phyloP scores from a whole-genome alignment of 2,113 vertebrate species.

The Crotalus horridus region DNA sequence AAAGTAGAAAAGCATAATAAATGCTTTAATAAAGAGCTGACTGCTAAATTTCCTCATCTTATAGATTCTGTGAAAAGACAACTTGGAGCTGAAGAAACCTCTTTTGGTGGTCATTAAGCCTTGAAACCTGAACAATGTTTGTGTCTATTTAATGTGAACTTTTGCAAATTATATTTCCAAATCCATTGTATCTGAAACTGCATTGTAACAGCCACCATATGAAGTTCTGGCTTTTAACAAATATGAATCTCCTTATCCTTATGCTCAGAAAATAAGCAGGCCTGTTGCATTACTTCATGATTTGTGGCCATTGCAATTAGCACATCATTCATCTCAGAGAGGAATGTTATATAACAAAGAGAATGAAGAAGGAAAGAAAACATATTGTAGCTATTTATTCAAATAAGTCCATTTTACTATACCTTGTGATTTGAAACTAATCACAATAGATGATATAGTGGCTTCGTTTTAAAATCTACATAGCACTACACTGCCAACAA shows the following conservation, averaged over 20 bases:
- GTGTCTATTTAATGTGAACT: background rate
- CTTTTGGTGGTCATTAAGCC: background rate
- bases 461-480: conserved; percentile 58
- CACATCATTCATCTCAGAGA: conserved; percentile 43
- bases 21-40: background rate
- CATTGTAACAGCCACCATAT: background rate
- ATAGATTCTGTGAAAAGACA: background rate
- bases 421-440: conserved; percentile 39
- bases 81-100: background rate
- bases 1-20: conserved; percentile 7
- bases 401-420: conserved; percentile 52
- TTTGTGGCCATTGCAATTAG: conserved; percentile 24
- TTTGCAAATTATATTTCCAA: conserved; percentile 1
- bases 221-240: conserved; percentile 6
- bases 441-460: conserved; percentile 46
- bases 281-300: background rate
- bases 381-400: conserved; percentile 39
- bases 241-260: conserved; percentile 9
- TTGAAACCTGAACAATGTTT: background rate
- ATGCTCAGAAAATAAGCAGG: conserved; percentile 20
- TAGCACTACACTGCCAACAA: conserved; percentile 29
- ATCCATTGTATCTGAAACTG: background rate
- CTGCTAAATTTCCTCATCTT: background rate
- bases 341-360: conserved; percentile 23
- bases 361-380: conserved; percentile 38